Evolutionary conservation across 2,888 invertebrate species (phyloP).

Genomic region (Chalcosyrphus nemorum): DNA sequence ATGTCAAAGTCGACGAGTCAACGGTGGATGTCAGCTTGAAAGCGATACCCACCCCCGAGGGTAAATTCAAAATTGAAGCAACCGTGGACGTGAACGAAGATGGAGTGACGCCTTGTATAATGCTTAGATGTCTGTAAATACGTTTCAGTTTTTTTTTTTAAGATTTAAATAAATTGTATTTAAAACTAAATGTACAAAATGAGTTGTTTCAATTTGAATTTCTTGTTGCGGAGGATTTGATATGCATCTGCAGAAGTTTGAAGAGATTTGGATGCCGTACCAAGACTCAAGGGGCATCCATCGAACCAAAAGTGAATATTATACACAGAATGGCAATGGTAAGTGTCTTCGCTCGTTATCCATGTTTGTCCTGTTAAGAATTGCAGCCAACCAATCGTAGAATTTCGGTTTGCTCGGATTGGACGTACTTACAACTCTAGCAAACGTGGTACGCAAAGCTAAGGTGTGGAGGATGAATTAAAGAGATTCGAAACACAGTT

Average conservation of each 20-base stretch:
- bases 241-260: background rate
- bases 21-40: constrained; percentile 76
- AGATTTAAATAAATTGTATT: constrained; percentile 68
- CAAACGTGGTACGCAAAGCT: too few species aligned
- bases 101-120: constrained; percentile 46
- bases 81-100: constrained; percentile 75
- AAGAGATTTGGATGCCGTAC: too few species aligned
- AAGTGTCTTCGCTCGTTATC: too few species aligned
- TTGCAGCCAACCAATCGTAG: too few species aligned
- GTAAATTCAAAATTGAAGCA: constrained; percentile 79
- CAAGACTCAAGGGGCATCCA: too few species aligned
- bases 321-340: too few species aligned
- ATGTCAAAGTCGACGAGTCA: constrained; percentile 76
- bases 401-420: too few species aligned
- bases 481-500: too few species aligned
- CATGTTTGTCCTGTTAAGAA: too few species aligned
- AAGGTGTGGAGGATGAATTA: too few species aligned
- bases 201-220: background rate
- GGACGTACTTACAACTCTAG: too few species aligned
- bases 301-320: too few species aligned
- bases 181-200: constrained; percentile 48
- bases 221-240: background rate
- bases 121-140: constrained; percentile 64
- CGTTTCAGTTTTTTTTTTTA: constrained; percentile 34
- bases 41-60: constrained; percentile 76